phyloP scores from a whole-genome alignment of 1,140 invertebrate genomes.

The Polypedilum pembai region DNA sequence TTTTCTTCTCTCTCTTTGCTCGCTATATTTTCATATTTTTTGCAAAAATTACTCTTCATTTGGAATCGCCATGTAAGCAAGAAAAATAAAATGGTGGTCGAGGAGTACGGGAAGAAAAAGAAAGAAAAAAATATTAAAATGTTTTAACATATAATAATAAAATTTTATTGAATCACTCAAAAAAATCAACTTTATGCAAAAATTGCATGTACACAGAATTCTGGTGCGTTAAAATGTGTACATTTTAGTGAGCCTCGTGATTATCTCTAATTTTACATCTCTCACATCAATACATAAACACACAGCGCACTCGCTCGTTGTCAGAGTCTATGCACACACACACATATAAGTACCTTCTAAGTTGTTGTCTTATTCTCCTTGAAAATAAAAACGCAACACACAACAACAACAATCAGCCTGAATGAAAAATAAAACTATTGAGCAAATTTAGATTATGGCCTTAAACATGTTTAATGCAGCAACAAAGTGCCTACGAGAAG shows the following conservation, averaged over 20 bases:
- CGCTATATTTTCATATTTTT: not conserved
- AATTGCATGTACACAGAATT: not conserved
- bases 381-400: constrained; percentile 6
- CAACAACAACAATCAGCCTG: not conserved
- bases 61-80: constrained; percentile 14
- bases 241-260: constrained; percentile 4
- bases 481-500: not conserved
- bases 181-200: not conserved
- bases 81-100: constrained; percentile 11
- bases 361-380: not conserved
- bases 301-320: not conserved
- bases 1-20: no score
- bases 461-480: constrained; percentile 12
- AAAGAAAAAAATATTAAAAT: not conserved
- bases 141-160: not conserved
- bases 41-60: not conserved
- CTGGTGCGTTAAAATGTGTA: not conserved
- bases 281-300: not conserved
- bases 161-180: not conserved
- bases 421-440: not conserved
- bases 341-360: not conserved
- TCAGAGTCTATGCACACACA: not conserved
- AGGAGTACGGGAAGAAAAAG: not conserved
- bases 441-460: constrained; percentile 12
- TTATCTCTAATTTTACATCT: constrained; percentile 14